A percentile compares a stretch with the other conserved stretches of the same genome.
phyloP scores from a whole-genome alignment of 2,888 invertebrate genomes.

The Macroteleia sp. region DNA sequence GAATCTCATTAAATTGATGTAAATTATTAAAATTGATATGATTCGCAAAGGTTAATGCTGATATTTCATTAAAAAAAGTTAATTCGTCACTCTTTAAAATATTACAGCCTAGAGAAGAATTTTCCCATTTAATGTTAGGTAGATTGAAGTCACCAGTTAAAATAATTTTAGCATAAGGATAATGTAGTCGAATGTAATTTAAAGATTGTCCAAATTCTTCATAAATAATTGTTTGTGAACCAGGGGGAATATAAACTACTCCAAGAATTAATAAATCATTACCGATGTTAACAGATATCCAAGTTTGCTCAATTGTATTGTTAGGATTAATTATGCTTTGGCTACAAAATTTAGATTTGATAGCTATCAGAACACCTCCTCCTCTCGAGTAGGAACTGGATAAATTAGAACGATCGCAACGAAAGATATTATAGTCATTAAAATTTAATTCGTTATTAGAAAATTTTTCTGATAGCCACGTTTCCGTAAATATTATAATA shows the following conservation, averaged over 20 bases:
- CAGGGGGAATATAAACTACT: too few relatives aligned
- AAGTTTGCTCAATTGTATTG: background rate
- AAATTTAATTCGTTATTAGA: background rate
- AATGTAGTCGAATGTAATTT: background rate
- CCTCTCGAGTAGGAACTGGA: background rate
- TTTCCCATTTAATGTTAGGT: background rate
- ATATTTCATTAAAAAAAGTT: too few relatives aligned
- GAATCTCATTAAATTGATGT: too few relatives aligned
- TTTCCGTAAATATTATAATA: background rate
- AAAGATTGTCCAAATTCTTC: too few relatives aligned
- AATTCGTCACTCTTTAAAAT: too few relatives aligned
- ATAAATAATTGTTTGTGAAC: background rate
- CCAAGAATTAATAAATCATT: too few relatives aligned
- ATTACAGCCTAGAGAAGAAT: too few relatives aligned
- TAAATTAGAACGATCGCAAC: background rate
- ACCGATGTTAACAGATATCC: too few relatives aligned
- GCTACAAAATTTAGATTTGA: background rate
- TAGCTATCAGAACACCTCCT: slow-evolving; percentile 1
- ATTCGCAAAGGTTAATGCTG: too few relatives aligned
- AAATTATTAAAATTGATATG: too few relatives aligned
- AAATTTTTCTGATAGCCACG: background rate
- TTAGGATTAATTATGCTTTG: background rate
- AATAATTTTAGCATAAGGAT: background rate
- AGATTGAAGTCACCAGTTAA: background rate
- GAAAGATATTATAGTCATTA: background rate